These are phyloP conservation scores for Tylochromis polylepis DNA, from an alignment of 2,113 vertebrate genomes.

Conservation along the genomic window DNA sequence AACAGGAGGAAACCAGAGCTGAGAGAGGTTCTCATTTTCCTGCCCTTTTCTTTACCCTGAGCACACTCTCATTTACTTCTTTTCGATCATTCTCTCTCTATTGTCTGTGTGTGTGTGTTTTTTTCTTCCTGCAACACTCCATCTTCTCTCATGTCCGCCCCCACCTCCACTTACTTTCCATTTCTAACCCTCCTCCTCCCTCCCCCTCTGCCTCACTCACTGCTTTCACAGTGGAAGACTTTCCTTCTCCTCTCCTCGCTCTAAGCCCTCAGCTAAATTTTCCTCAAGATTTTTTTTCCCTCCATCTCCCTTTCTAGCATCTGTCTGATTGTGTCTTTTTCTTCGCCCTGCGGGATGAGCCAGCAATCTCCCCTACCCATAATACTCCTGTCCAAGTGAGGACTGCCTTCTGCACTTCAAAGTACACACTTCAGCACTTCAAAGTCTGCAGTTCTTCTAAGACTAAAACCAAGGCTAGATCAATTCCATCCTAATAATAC, in stretches of 20 bases:
- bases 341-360: slow-evolving; percentile 24
- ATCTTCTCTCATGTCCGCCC: not conserved
- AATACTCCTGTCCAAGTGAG: slow-evolving; percentile 33
- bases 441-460: slow-evolving; percentile 37
- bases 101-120: not conserved
- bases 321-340: slow-evolving; percentile 42
- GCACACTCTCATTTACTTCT: not conserved
- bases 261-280: slow-evolving; percentile 9
- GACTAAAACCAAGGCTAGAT: slow-evolving; percentile 32
- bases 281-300: not conserved
- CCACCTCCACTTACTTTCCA: not conserved
- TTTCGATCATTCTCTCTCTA: not conserved
- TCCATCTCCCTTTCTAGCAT: slow-evolving; percentile 6
- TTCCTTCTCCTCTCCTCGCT: not conserved
- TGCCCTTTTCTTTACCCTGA: not conserved
- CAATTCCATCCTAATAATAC: slow-evolving; percentile 43
- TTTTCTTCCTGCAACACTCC: not conserved
- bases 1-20: not conserved
- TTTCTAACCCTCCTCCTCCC: not conserved
- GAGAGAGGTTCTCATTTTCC: not conserved
- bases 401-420: slow-evolving; percentile 51
- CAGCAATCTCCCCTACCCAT: slow-evolving; percentile 29
- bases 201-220: not conserved
- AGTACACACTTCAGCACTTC: slow-evolving; percentile 50
- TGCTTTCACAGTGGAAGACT: not conserved